Evolutionary conservation across 2,888 invertebrate species (phyloP), one percentile per base, ranked within the genome.

Genomic region (Drosophila planitibia): DNA sequence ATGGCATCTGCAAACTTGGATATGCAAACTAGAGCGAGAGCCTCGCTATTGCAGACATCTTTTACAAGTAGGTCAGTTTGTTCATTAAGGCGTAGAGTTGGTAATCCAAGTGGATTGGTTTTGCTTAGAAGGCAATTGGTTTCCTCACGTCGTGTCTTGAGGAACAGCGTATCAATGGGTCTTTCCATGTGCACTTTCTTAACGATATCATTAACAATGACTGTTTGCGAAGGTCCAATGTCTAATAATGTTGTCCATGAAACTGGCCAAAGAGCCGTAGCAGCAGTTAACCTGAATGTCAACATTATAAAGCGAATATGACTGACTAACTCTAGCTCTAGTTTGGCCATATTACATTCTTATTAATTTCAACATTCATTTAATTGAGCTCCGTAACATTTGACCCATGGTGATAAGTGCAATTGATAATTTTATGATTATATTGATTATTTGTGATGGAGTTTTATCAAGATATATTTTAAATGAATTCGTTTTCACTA

Each of bases 71-170:
- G 4, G 0, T 22, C 3, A 0, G 30, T 16, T 16, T 66, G 54
- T 32, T 75, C 47, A 0, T 57, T 14, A 14, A 53, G 12, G 0
- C 60, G 73, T 7, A 83, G 22, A 0, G n/a, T 57, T 0, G 81
- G 70, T 2, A 70, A 9, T 1, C 33, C 51, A 1, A 14, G 1
- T 0, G 9, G 16, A 25, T 58, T 55, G 4, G 65, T 49, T 10
- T 68, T 39, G 1, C 39, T 19, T 0, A 58, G 19, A 0, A 2
- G 10, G 30, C 79, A 74, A 7, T 30, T n/a, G 0, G 12, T 0
- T 32, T 59, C 37, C 12, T 53, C 14, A 7, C 19, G 16, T 1
- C 59, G 41, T 12, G 57, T 59, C 12, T 76, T 16, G 3, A 66
- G 5, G 10, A 82, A 25, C 6, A 82, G 14, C 14, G 63, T 74